Conservation (phyloP, 2,888 invertebrate species). For the Caenorhabditis sp. region DNA sequence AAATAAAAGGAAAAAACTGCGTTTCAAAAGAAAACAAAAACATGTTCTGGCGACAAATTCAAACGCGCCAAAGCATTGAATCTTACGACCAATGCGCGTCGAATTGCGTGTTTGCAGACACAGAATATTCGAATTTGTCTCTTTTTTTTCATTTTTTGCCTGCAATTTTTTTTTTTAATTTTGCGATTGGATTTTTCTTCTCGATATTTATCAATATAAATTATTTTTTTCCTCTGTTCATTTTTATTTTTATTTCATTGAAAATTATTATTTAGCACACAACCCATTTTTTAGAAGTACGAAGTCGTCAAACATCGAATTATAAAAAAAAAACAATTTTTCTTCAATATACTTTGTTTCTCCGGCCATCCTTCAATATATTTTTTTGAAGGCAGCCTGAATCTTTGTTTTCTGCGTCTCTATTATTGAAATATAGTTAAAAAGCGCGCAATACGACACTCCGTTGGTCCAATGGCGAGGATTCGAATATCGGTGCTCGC, state of each 20-base stretch:
- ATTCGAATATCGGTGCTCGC: background rate
- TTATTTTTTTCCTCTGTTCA: too few relatives aligned
- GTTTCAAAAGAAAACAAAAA: background rate
- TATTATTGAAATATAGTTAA: background rate
- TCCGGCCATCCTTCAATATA: too few relatives aligned
- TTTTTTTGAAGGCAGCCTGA: too few relatives aligned
- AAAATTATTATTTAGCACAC: too few relatives aligned
- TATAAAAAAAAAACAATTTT: too few relatives aligned
- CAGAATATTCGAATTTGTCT: background rate
- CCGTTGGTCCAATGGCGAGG: background rate
- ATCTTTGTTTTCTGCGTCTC: background rate
- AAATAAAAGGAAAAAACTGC: background rate
- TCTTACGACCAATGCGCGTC: conserved; percentile 33
- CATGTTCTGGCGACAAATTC: conserved; percentile 5
- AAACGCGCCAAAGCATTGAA: conserved; percentile 22
- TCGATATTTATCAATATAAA: too few relatives aligned
- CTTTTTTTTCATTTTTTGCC: background rate
- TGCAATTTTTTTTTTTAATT: too few relatives aligned
- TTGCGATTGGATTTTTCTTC: too few relatives aligned
- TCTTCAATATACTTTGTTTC: too few relatives aligned
- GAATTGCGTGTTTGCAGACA: conserved; percentile 22
- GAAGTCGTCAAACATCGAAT: too few relatives aligned
- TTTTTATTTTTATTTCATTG: too few relatives aligned
- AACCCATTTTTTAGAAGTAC: too few relatives aligned
- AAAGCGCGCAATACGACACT: background rate